Evolutionary conservation across 2,797 vertebrate genomes (phyloP), one percentile per base, ranked within the genome.

Genomic region (Siniperca scherzeri): DNA sequence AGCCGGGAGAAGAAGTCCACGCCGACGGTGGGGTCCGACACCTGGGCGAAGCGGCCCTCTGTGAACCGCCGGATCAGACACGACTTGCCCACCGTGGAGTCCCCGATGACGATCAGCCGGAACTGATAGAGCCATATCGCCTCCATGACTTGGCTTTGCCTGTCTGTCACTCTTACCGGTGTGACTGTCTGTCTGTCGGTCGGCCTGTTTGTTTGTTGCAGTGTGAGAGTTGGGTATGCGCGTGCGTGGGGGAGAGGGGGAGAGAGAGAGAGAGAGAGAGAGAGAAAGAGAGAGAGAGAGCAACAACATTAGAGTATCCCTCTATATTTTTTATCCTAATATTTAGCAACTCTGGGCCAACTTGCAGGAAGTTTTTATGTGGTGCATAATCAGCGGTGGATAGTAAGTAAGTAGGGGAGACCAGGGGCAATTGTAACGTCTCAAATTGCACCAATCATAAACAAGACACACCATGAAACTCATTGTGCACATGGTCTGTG

Each of bases 101-200:
- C 98, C 36, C 98, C 98, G 87, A 99, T 98, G 92, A 99, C 98
- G 91, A 99, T 99, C 70, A 99, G 96, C 80, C 98, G 97, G 94
- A 99, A 99, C 94, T 99, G 98, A 90, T 99, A 99, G 12, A 99
- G 96, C 98, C 98, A 99, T 89, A 99, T 99, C 65, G 98, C 93
- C 82, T 94, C 93, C 93, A 93, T 92, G 86, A 61, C 87, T 64
- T 19, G 56, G 38, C 30, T 22, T 0, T 10, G 48, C 9, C 78
- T n/a, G 80, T 78, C 79, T 74, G 82, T 59, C 44, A 14, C 67
- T 55, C 77, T 40, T 19, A 16, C 40, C 7, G 1, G 27, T 42
- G 21, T 9, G 74, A 38, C 53, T 38, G 62, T 70, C 67, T 46
- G 22, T 46, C 60, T 30, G 21, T 22, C 44, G 4, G 33, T 59